phyloP scores from a whole-genome alignment of 2,797 vertebrate genomes.

The Pipistrellus nathusii region DNA sequence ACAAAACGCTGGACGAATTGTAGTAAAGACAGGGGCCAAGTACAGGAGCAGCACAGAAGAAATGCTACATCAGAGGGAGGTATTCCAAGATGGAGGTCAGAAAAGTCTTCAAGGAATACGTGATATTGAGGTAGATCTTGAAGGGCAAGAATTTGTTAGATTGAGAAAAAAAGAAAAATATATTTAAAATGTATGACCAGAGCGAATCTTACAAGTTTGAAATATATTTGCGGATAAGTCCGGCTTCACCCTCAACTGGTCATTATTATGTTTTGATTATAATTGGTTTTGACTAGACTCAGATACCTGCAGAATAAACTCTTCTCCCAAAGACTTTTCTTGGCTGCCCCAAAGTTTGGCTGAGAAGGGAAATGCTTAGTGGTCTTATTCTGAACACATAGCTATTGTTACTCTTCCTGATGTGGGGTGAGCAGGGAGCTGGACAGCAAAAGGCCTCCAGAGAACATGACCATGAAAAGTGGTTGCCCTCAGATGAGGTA shows the following conservation, averaged over 20 bases:
- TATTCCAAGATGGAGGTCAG: conserved; percentile 22
- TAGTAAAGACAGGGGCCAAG: background rate
- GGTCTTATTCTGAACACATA: background rate
- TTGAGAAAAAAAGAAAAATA: background rate
- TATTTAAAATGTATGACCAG: background rate
- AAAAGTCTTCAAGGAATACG: conserved; percentile 21
- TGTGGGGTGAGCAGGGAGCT: rapidly evolving
- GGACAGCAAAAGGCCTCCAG: background rate
- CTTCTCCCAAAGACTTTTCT: background rate
- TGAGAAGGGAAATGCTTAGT: background rate
- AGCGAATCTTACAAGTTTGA: background rate
- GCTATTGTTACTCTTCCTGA: background rate
- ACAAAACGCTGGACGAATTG: background rate
- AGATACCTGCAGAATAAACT: background rate
- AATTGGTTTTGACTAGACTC: background rate
- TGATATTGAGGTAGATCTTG: background rate
- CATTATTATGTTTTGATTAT: background rate
- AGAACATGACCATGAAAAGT: background rate
- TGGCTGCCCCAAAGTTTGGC: background rate
- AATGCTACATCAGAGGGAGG: background rate
- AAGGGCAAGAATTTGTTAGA: background rate
- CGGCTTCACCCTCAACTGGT: background rate
- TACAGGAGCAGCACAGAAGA: background rate
- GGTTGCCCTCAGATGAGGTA: background rate
- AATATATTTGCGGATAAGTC: background rate